A percentile compares a stretch with the other conserved stretches of the same genome.
These are phyloP conservation scores for Pogonomyrmex barbatus DNA, from an alignment of 1,140 invertebrate genomes.

Conservation along the genomic window DNA sequence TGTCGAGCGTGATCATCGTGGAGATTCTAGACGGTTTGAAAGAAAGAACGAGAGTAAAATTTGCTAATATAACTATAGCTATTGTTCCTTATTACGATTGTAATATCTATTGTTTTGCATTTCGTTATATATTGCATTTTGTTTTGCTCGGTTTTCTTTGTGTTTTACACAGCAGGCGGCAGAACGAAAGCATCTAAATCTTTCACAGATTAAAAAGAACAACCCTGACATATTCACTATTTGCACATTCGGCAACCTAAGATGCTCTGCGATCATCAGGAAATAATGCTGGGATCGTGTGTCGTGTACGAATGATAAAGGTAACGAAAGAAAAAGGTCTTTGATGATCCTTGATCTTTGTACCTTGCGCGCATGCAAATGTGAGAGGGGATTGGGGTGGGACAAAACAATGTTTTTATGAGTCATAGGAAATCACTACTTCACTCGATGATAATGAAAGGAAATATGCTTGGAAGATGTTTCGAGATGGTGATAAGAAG, in stretches of 20 bases:
- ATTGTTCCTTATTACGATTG: constrained; percentile 29
- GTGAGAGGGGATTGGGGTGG: background rate
- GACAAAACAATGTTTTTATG: constrained; percentile 33
- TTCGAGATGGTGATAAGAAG: background rate
- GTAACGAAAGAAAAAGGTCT: constrained; percentile 21
- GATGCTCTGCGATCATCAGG: background rate
- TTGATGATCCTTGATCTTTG: background rate
- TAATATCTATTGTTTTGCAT: constrained; percentile 5
- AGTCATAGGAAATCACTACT: constrained; percentile 24
- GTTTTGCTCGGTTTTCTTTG: constrained; percentile 36
- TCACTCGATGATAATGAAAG: background rate
- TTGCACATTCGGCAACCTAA: background rate
- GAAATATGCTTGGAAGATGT: background rate
- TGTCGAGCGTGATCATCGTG: background rate
- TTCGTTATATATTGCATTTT: constrained; percentile 5
- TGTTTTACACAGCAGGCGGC: constrained; percentile 37
- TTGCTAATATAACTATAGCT: constrained; percentile 17
- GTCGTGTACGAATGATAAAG: background rate
- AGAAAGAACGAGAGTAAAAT: constrained; percentile 8
- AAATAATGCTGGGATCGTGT: background rate
- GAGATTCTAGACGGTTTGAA: background rate
- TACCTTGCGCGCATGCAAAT: background rate
- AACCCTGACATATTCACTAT: background rate
- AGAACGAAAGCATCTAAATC: constrained; percentile 27
- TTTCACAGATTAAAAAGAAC: constrained; percentile 20